These are phyloP conservation scores for Leptinotarsa rubiginosa DNA, from an alignment of 2,888 invertebrate genomes.

Conservation along the genomic window DNA sequence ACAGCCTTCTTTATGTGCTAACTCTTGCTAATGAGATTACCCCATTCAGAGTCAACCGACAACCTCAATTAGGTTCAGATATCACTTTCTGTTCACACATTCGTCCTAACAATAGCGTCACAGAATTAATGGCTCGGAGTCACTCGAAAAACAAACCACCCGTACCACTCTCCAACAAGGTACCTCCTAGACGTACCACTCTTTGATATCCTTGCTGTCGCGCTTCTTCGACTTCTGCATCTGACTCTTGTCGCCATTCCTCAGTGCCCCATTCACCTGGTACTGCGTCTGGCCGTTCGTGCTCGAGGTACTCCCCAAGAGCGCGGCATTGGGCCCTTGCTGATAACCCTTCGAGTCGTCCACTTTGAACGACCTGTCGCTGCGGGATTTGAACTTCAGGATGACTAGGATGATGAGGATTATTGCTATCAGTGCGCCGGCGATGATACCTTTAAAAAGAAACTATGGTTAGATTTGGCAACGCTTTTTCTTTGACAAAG, in stretches of 20 bases:
- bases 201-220: conserved; percentile 91
- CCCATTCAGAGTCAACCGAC: background rate
- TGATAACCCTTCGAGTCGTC: conserved; percentile 83
- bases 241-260: conserved; percentile 67
- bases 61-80: background rate
- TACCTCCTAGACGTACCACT: conserved; percentile 89
- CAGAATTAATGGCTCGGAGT: conserved; percentile 49
- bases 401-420: conserved; percentile 91
- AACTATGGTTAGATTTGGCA: too few relatives aligned
- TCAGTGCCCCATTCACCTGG: conserved; percentile 68
- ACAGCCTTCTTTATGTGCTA: background rate
- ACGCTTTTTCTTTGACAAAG: too few relatives aligned
- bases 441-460: conserved; percentile 75
- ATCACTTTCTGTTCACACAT: conserved; percentile 18
- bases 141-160: conserved; percentile 38
- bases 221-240: conserved; percentile 72
- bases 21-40: background rate
- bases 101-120: conserved; percentile 11
- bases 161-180: conserved; percentile 51
- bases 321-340: conserved; percentile 83
- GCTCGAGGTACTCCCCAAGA: conserved; percentile 74
- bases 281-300: conserved; percentile 68
- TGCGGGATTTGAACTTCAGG: conserved; percentile 86
- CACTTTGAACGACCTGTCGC: conserved; percentile 93
- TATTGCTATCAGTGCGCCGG: conserved; percentile 90